These are phyloP conservation scores for Cecidostiba fungosa DNA, from an alignment of 2,888 invertebrate genomes.

Conservation along the genomic window DNA sequence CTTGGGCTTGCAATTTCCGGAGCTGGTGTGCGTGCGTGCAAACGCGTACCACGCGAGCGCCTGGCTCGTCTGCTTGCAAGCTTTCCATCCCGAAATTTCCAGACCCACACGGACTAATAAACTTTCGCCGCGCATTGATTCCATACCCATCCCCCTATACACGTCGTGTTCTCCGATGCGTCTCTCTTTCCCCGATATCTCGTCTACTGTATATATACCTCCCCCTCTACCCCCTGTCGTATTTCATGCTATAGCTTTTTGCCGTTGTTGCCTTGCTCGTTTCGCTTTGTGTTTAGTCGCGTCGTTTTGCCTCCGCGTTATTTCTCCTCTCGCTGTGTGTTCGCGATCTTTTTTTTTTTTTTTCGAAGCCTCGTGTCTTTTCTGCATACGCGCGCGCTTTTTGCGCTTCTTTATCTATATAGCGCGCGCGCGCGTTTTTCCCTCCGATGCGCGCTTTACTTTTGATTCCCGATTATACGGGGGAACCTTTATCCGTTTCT, in stretches of 20 bases:
- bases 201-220: background rate
- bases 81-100: slow-evolving; percentile 49
- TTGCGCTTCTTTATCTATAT: slow-evolving; percentile 39
- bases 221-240: slow-evolving; percentile 9
- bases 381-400: slow-evolving; percentile 14
- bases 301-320: background rate
- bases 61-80: slow-evolving; percentile 40
- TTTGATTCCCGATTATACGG: slow-evolving; percentile 46
- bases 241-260: slow-evolving; percentile 46
- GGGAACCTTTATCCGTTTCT: background rate
- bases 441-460: slow-evolving; percentile 6
- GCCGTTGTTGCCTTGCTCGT: slow-evolving; percentile 15
- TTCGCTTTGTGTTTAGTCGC: slow-evolving; percentile 21
- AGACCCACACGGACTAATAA: slow-evolving; percentile 64
- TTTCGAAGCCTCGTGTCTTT: slow-evolving; percentile 18
- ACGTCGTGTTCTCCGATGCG: slow-evolving; percentile 25
- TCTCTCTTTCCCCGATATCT: slow-evolving; percentile 9
- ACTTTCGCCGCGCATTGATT: slow-evolving; percentile 62
- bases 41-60: slow-evolving; percentile 62
- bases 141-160: background rate
- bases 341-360: background rate
- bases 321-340: background rate
- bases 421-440: background rate
- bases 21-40: slow-evolving; percentile 60
- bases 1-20: slow-evolving; percentile 54